Percentiles rank a stretch among this genome's conserved stretches.
These are phyloP conservation scores for Colletes collaris DNA, from an alignment of 2,888 invertebrate genomes.

Conservation along the genomic window DNA sequence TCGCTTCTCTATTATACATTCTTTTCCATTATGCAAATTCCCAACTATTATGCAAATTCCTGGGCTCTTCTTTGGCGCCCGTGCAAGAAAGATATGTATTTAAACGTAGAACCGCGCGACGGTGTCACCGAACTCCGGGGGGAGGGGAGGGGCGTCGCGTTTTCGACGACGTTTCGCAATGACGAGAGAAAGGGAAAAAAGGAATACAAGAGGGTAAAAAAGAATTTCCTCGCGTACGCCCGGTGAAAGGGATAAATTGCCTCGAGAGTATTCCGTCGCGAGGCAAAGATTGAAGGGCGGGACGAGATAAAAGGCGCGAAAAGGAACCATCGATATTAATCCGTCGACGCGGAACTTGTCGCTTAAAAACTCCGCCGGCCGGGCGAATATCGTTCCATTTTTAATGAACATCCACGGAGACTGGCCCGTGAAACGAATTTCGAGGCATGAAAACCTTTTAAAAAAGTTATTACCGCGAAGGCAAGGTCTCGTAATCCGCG, in stretches of 20 bases:
- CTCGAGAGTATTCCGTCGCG: not conserved
- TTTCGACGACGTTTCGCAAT: conserved; percentile 7
- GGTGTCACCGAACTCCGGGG: conserved; percentile 37
- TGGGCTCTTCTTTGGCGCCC: conserved; percentile 46
- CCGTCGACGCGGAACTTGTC: conserved; percentile 16
- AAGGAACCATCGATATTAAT: conserved; percentile 26
- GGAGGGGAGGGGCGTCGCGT: not conserved
- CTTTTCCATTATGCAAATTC: conserved; percentile 71
- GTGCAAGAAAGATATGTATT: conserved; percentile 61
- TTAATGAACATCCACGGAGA: conserved; percentile 29
- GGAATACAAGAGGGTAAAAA: not conserved
- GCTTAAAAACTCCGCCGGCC: conserved; percentile 6
- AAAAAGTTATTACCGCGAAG: conserved; percentile 44
- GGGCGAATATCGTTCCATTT: conserved; percentile 24
- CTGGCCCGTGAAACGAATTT: conserved; percentile 29
- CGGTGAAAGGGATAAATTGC: conserved; percentile 13
- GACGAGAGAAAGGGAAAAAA: not conserved
- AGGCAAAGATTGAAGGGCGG: not conserved
- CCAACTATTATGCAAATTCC: conserved; percentile 65
- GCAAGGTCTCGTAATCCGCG: conserved; percentile 26
- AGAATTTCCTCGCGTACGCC: not conserved
- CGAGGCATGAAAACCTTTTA: conserved; percentile 36
- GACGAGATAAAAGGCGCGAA: conserved; percentile 2
- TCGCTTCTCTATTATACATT: conserved; percentile 62
- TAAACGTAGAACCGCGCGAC: conserved; percentile 50